Percentiles rank a stretch among this genome's conserved stretches.
Conservation (phyloP, 2,797 vertebrate genomes). For the Halcyon smyrnensis region DNA sequence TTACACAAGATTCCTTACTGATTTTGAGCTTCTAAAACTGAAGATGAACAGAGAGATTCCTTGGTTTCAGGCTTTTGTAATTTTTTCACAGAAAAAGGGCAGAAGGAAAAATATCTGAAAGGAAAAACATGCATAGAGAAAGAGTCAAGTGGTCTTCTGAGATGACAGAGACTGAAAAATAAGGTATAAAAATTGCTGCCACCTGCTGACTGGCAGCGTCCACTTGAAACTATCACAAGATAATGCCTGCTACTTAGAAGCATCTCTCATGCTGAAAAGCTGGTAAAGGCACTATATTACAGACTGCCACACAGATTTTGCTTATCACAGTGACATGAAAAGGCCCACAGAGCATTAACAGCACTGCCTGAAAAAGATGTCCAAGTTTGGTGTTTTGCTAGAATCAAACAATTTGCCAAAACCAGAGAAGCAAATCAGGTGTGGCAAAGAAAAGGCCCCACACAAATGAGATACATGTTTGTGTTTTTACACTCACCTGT, state of each 20-base stretch:
- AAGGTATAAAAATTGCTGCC: background rate
- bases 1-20: background rate
- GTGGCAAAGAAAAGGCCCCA: background rate
- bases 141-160: background rate
- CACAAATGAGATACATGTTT: background rate
- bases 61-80: background rate
- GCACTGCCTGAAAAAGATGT: background rate
- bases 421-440: background rate
- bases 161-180: background rate
- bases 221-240: background rate
- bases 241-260: background rate
- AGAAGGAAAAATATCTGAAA: background rate
- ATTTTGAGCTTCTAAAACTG: background rate
- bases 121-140: background rate
- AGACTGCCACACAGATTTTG: background rate
- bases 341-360: background rate
- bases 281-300: background rate
- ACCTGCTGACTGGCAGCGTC: background rate
- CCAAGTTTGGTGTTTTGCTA: background rate
- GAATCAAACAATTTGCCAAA: background rate
- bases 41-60: background rate
- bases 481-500: background rate
- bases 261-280: background rate
- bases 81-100: background rate
- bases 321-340: background rate